Evolutionary conservation across 2,888 invertebrate species (phyloP).

Genomic region (Ferrisia virgata): DNA sequence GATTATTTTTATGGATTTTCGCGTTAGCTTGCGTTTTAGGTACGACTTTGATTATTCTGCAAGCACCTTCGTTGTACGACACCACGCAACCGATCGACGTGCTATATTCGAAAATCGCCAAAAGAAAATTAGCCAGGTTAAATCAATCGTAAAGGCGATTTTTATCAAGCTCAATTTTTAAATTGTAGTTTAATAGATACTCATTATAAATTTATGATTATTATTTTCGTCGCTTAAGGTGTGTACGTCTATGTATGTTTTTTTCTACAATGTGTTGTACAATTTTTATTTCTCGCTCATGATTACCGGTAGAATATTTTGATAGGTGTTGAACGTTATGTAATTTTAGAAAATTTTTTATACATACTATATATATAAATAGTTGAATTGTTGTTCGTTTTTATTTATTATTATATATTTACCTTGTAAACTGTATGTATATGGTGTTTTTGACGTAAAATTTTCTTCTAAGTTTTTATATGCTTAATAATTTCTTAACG

Average conservation of each 20-base stretch:
- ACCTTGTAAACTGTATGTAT: conserved; percentile 22
- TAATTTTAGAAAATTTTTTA: conserved; percentile 26
- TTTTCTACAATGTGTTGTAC: conserved; percentile 3
- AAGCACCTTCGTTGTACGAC: conserved; percentile 90
- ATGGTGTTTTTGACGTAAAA: conserved; percentile 16
- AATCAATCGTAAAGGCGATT: neutral
- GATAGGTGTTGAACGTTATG: conserved; percentile 23
- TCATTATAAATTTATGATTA: neutral
- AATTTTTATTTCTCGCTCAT: conserved; percentile 24
- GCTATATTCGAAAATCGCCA: conserved; percentile 84
- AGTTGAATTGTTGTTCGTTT: conserved; percentile 31
- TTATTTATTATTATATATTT: conserved; percentile 3
- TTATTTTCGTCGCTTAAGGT: conserved; percentile 13
- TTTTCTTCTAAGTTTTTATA: conserved; percentile 14
- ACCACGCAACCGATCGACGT: conserved; percentile 85
- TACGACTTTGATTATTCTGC: conserved; percentile 80
- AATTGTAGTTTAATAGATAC: neutral
- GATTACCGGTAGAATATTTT: conserved; percentile 29
- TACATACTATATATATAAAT: neutral
- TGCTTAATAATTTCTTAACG: conserved; percentile 17
- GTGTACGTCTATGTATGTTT: neutral
- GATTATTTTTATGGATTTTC: conserved; percentile 93
- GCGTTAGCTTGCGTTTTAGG: conserved; percentile 89
- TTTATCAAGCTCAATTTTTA: conserved; percentile 31
- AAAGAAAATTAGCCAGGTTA: conserved; percentile 66